Evolutionary conservation across 35 echinoderm and acorn worm species (phyloP), one percentile per base, ranked within the genome.

Genomic region (Stichopus chloronotus): DNA sequence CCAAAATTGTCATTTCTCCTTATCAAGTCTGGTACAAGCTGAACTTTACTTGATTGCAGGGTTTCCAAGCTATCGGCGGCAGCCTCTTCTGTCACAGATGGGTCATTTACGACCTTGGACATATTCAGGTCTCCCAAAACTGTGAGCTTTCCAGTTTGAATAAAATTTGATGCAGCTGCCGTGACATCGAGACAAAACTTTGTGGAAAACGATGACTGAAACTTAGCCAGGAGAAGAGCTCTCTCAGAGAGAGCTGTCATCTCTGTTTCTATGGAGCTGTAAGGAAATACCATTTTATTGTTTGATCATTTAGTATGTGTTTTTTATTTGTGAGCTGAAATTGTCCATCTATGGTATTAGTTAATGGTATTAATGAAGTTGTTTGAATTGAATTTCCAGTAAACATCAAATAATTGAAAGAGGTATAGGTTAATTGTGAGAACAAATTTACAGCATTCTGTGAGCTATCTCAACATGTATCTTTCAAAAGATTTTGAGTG

Each of bases 21-120:
- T 56, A 82, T 76, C 22, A 94, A 78, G 81, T 94, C 74, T n/a
- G 79, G 68, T 83, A 83, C 52, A 9, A 89, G 69, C 58, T 93
- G 83, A 9, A 79, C 20, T 71, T 96, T 90, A 81, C 95, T 97
- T 63, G 59, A 60, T 25, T 52, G 16, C 16, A 55, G 14, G 16
- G 25, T 19, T 54, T 19, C n/a, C 59, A 30, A n/a, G 76, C 22
- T n/a, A 20, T 76, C 22, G 19, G 53, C 55, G 20, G 6, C 55
- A 13, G 20, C 16, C 16, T 59, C 76, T 59, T 79, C 24, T 8
- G 74, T 17, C 56, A 17, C 17, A 22, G 55, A 60, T n/a, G 11
- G 23, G 52, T 59, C 14, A 3, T 85, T 85, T 20, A 58, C 5
- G 0, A 7, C 6, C 13, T 22, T 13, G 8, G 82, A 58, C 55